Evolutionary conservation across 2,113 vertebrate genomes (phyloP).

Genomic region (Trichechus manatus): DNA sequence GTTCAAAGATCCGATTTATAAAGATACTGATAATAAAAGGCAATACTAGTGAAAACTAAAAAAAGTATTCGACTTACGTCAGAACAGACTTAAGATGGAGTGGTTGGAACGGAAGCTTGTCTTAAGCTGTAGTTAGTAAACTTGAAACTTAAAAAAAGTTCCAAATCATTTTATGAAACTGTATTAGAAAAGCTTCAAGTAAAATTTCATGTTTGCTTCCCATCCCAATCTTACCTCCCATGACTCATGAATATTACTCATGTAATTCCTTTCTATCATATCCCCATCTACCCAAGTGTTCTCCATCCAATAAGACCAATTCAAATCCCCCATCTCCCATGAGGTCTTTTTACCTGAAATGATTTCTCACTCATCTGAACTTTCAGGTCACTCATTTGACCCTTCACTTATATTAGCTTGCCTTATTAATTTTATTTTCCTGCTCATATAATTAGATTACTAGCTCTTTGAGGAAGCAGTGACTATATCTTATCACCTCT

Average conservation of each 20-base stretch:
- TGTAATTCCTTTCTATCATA: background rate
- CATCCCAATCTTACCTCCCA: background rate
- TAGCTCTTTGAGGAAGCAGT: constrained; percentile 7
- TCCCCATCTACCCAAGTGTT: background rate
- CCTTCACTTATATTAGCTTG: background rate
- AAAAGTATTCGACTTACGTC: too few relatives aligned
- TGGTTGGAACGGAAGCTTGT: too few relatives aligned
- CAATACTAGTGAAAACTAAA: background rate
- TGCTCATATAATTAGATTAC: background rate
- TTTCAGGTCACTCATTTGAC: background rate
- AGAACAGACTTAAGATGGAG: too few relatives aligned
- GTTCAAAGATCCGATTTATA: background rate
- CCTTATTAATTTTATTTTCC: constrained; percentile 50
- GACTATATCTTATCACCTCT: background rate
- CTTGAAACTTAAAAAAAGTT: background rate
- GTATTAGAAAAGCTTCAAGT: background rate
- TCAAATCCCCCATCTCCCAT: background rate
- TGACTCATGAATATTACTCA: background rate
- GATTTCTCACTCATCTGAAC: constrained; percentile 22
- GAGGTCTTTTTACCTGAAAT: background rate
- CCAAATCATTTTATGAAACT: constrained; percentile 7
- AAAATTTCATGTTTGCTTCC: background rate
- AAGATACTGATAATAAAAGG: background rate
- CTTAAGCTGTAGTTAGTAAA: background rate
- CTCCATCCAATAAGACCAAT: background rate